These are phyloP conservation scores for Palaemon carinicauda DNA, from an alignment of 1,140 invertebrate species.

Conservation along the genomic window DNA sequence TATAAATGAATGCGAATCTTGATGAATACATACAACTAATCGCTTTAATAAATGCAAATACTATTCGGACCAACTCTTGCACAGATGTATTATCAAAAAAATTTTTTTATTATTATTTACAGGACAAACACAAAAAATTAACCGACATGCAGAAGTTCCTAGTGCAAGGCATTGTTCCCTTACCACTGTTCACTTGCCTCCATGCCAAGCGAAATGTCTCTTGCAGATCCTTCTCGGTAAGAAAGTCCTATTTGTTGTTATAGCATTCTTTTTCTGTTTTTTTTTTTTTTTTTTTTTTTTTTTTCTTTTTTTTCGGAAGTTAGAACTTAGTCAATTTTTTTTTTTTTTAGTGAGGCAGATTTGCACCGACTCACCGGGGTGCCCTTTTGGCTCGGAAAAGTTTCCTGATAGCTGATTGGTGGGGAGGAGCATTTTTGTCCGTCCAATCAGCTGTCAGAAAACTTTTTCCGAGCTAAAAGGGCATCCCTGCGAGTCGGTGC, in stretches of 20 bases:
- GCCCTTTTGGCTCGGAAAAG: too few species aligned
- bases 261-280: not conserved
- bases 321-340: not conserved
- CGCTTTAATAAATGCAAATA: too few species aligned
- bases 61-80: too few species aligned
- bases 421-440: too few species aligned
- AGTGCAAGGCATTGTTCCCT: constrained; percentile 63
- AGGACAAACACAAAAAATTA: constrained; percentile 64
- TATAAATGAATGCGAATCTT: too few species aligned
- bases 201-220: constrained; percentile 68
- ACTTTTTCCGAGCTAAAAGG: too few species aligned
- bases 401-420: too few species aligned
- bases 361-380: too few species aligned
- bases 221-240: constrained; percentile 67
- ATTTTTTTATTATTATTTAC: constrained; percentile 32
- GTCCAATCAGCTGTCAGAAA: too few species aligned
- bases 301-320: not conserved
- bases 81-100: too few species aligned
- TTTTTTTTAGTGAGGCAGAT: not conserved
- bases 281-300: not conserved
- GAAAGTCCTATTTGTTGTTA: not conserved
- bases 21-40: too few species aligned
- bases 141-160: constrained; percentile 65
- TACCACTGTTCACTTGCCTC: constrained; percentile 68
- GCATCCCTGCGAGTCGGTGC: too few species aligned